Evolutionary conservation across 2,797 vertebrate species (phyloP).

Genomic region (Aphelocoma californica): DNA sequence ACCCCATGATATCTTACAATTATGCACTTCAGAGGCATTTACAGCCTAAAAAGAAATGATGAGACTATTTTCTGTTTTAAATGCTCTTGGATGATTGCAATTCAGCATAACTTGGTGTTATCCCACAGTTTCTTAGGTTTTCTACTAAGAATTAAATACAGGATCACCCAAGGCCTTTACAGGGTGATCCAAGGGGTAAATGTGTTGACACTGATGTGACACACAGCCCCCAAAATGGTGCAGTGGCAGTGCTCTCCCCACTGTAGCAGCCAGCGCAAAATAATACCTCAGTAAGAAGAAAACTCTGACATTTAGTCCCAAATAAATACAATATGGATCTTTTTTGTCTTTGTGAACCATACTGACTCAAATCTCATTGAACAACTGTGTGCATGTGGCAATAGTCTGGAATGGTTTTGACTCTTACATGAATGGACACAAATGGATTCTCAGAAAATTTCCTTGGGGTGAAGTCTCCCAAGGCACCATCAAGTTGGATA

Average conservation of each 20-base stretch:
- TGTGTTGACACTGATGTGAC: neutral
- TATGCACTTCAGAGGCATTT: neutral
- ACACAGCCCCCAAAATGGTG: neutral
- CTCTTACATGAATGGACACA: neutral
- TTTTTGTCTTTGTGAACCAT: neutral
- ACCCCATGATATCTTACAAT: rapidly evolving
- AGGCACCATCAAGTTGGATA: neutral
- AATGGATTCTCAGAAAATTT: neutral
- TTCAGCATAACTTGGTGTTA: neutral
- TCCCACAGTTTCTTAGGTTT: neutral
- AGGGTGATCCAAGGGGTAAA: neutral
- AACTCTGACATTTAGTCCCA: neutral
- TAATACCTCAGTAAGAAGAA: neutral
- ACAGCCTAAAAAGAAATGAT: neutral
- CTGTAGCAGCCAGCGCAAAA: neutral
- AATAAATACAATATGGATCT: neutral
- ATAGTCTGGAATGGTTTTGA: neutral
- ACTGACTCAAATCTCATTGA: neutral
- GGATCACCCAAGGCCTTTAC: neutral
- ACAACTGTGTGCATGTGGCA: neutral
- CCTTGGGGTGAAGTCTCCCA: neutral
- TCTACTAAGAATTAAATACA: neutral
- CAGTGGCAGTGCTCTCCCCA: neutral
- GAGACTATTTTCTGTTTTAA: neutral
- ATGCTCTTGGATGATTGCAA: neutral